Conservation (phyloP, 2,113 vertebrate genomes). For the Syngnathus scovelli region DNA sequence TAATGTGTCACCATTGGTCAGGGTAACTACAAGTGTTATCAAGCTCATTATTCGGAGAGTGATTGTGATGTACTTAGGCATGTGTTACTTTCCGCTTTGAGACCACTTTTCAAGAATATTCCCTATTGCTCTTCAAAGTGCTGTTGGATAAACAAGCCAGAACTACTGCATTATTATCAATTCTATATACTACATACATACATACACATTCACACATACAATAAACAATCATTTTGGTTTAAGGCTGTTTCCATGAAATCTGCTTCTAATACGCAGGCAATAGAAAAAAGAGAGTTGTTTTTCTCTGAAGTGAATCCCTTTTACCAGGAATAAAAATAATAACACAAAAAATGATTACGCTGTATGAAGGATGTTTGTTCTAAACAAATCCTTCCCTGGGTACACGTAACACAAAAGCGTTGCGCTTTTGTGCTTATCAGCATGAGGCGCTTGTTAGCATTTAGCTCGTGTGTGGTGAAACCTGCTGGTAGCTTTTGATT, state of each 20-base stretch:
- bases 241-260: conserved; percentile 22
- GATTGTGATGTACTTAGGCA: neutral
- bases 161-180: no score
- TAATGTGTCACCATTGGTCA: neutral
- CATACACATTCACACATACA: neutral
- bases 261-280: conserved; percentile 17
- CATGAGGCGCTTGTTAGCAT: conserved; percentile 11
- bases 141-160: neutral
- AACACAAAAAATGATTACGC: conserved; percentile 18
- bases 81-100: neutral
- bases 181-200: no score
- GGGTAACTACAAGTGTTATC: neutral
- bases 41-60: neutral
- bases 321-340: conserved; percentile 20
- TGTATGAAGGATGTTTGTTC: conserved; percentile 38
- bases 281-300: conserved; percentile 1
- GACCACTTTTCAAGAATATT: neutral
- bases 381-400: conserved; percentile 18
- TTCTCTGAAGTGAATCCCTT: neutral
- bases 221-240: no score
- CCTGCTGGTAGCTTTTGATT: conserved; percentile 16
- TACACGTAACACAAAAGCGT: conserved; percentile 19
- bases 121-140: neutral
- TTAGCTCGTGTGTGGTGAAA: conserved; percentile 17
- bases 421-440: conserved; percentile 12